phyloP scores from a whole-genome alignment of 35 echinoderm and acorn worm species.

The Heliocidaris tuberculata region DNA sequence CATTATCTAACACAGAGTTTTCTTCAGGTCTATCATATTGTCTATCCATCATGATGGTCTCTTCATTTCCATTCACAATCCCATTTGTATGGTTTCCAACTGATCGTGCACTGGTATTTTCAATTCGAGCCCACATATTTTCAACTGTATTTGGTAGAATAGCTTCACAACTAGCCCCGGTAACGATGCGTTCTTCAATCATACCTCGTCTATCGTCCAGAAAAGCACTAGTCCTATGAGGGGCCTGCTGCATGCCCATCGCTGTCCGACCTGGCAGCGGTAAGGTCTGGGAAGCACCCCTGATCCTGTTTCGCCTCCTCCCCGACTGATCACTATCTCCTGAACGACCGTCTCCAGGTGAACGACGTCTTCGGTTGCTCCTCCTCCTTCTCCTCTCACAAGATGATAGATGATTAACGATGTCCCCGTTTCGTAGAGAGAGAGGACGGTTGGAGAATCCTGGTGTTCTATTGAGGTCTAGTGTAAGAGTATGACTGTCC shows the following conservation, averaged over 20 bases:
- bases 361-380: slow-evolving; percentile 27
- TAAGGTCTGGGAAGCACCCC: background rate
- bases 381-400: slow-evolving; percentile 6
- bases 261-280: background rate
- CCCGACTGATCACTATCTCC: slow-evolving; percentile 44
- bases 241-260: slow-evolving; percentile 47
- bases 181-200: slow-evolving; percentile 6
- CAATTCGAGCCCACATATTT: slow-evolving; percentile 14
- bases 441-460: background rate
- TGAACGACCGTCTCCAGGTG: slow-evolving; percentile 34
- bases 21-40: background rate
- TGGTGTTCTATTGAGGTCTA: background rate
- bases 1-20: background rate
- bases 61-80: slow-evolving; percentile 9
- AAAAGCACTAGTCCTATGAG: slow-evolving; percentile 32
- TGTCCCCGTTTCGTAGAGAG: background rate
- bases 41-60: slow-evolving; percentile 31
- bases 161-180: slow-evolving; percentile 38
- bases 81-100: slow-evolving; percentile 11
- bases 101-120: background rate
- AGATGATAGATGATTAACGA: background rate
- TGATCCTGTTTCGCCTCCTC: background rate
- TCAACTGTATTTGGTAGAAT: slow-evolving; percentile 12
- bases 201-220: slow-evolving; percentile 6
- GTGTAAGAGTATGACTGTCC: slow-evolving; percentile 24